Base-by-base conservation (phyloP, 2,888 invertebrate species). In the Morinoia aosen region DNA sequence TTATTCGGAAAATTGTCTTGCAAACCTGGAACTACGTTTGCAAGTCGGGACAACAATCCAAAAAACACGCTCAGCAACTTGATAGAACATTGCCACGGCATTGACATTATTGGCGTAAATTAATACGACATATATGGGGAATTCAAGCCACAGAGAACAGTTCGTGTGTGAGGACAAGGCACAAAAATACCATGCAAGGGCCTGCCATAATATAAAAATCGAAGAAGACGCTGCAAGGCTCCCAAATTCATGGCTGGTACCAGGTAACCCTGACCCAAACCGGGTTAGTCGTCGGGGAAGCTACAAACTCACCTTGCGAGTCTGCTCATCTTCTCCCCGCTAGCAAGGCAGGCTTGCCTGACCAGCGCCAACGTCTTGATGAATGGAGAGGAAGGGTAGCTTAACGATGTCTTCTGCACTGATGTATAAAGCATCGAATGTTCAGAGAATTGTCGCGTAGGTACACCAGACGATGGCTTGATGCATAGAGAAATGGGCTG, bases 211-310 rank as follows among this genome's bases (percentile, higher is more conserved):
- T 90, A 10, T 48, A 39, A 90, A 8, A 90, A 39, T 90, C 25
- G 16, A 39, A 90, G 90, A 40, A 48, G 90, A 90, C 90, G 40
- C 90, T 48, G 90, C 90, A 90, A 90, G 90, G 48, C 90, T 90
- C 48, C 90, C 48, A 90, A 33, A 90, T 90, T 48, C 90, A 48
- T 90, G 19, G 90, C 90, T 40, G 76, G 76, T 48, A 90, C 40
- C 25, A 48, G 90, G 48, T 25, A 90, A 90, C 90, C 90, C 90
- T 90, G 90, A 90, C 90, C 90, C 48, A 90, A 90, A 90, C 90
- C 90, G 90, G 90, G 40, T 90, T 90, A 39, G 90, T 48, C 90
- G 48, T 90, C 40, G 39, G 90, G 90, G 90, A 90, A 90, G 90
- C 40, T 12, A 33, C 25, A 76, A 76, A 90, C 25, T 90, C 16